Percentiles rank a stretch among this genome's conserved stretches.
These are phyloP conservation scores for Conops quadrifasciatus DNA, from an alignment of 2,888 invertebrate genomes.

Conservation along the genomic window DNA sequence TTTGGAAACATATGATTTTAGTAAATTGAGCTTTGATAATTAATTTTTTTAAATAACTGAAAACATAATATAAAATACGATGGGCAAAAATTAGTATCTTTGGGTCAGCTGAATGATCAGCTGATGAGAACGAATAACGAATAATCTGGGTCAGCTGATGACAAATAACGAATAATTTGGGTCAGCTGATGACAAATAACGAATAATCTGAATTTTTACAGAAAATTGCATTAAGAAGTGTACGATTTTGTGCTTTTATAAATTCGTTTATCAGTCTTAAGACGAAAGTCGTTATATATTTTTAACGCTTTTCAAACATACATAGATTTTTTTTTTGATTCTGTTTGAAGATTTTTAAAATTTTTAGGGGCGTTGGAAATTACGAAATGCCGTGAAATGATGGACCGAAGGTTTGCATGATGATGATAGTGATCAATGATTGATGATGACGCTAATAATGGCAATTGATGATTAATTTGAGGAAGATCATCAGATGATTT, in stretches of 20 bases:
- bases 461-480: background rate
- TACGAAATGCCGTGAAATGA: too few relatives aligned
- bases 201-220: conserved; percentile 1
- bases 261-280: conserved; percentile 35
- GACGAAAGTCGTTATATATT: conserved; percentile 18
- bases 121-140: too few relatives aligned
- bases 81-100: conserved; percentile 44
- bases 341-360: too few relatives aligned
- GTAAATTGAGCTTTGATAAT: background rate
- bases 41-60: conserved; percentile 16
- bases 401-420: background rate
- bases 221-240: conserved; percentile 1
- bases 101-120: conserved; percentile 47
- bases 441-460: background rate
- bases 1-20: too few relatives aligned
- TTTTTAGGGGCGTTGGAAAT: too few relatives aligned
- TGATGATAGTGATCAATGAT: conserved; percentile 9
- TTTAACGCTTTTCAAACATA: background rate
- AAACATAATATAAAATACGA: conserved; percentile 26
- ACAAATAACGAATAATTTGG: too few relatives aligned
- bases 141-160: too few relatives aligned
- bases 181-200: too few relatives aligned
- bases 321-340: too few relatives aligned
- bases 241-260: conserved; percentile 6
- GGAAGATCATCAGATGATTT: background rate